These are phyloP conservation scores for Polymixis lichenea DNA, from an alignment of 2,888 invertebrate genomes.

Conservation along the genomic window DNA sequence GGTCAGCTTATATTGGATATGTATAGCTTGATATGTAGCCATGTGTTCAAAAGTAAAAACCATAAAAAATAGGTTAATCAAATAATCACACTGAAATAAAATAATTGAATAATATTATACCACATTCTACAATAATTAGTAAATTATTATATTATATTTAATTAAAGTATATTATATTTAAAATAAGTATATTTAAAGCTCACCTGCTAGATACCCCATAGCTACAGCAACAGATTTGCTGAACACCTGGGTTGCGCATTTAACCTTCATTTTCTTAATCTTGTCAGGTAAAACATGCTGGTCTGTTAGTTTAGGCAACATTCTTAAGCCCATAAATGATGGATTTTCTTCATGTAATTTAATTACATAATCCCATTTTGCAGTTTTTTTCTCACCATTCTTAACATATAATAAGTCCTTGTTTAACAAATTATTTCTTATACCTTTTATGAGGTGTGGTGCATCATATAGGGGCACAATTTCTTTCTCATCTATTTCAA, in stretches of 20 bases:
- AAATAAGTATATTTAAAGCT: background rate
- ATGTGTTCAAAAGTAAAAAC: no score
- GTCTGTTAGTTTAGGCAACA: conserved; percentile 14
- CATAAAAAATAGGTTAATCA: no score
- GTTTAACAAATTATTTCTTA: background rate
- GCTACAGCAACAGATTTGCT: background rate
- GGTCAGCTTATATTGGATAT: no score
- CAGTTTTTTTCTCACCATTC: conserved; percentile 3
- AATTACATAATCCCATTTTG: background rate
- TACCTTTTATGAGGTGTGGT: background rate
- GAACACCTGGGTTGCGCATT: background rate
- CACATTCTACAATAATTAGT: no score
- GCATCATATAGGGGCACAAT: conserved; percentile 7
- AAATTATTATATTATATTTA: no score
- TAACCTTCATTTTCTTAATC: conserved; percentile 2
- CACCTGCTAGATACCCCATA: background rate
- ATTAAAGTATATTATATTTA: no score
- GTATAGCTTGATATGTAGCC: no score
- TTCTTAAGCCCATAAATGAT: conserved; percentile 15
- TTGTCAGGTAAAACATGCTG: background rate
- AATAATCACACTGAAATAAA: no score
- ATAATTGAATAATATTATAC: no score
- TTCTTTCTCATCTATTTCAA: conserved; percentile 13
- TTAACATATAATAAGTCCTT: background rate
- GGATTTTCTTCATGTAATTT: background rate